phyloP scores from a whole-genome alignment of 2,113 vertebrate genomes.

The Loxodonta africana region DNA sequence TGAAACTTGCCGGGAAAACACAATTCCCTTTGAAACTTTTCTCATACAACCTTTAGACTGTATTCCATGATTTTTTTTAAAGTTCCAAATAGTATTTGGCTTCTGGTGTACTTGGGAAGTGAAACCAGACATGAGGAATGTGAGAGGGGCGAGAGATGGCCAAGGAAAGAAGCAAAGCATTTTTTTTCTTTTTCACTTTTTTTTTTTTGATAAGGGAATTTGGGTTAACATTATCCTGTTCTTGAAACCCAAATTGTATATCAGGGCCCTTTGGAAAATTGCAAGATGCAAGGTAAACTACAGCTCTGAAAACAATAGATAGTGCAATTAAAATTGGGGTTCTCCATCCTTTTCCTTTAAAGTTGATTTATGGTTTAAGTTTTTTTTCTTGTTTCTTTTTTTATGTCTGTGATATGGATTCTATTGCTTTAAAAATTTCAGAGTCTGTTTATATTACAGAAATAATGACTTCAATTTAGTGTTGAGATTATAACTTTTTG shows the following conservation, averaged over 20 bases:
- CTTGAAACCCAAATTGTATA: conserved; percentile 41
- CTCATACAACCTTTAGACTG: conserved; percentile 65
- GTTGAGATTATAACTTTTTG: conserved; percentile 18
- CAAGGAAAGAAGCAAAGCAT: conserved; percentile 58
- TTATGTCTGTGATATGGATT: background rate
- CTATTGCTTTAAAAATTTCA: conserved; percentile 55
- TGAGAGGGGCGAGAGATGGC: conserved; percentile 63
- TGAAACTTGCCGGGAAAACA: conserved; percentile 68
- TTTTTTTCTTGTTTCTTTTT: background rate
- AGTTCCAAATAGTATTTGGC: conserved; percentile 70
- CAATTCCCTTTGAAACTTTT: conserved; percentile 49
- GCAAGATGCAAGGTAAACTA: background rate
- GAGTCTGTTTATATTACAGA: conserved; percentile 10
- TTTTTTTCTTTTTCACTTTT: conserved; percentile 52
- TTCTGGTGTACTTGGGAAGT: conserved; percentile 67
- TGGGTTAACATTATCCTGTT: conserved; percentile 60
- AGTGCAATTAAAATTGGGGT: background rate
- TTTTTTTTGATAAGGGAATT: conserved; percentile 75
- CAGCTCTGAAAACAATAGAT: background rate
- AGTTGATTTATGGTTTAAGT: background rate
- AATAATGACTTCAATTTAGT: background rate
- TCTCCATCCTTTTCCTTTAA: background rate
- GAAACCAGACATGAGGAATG: conserved; percentile 80
- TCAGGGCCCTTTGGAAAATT: conserved; percentile 3
- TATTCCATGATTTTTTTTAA: conserved; percentile 64